Conservation (phyloP, 2,113 vertebrate species). For the Cygnus buccinator region DNA sequence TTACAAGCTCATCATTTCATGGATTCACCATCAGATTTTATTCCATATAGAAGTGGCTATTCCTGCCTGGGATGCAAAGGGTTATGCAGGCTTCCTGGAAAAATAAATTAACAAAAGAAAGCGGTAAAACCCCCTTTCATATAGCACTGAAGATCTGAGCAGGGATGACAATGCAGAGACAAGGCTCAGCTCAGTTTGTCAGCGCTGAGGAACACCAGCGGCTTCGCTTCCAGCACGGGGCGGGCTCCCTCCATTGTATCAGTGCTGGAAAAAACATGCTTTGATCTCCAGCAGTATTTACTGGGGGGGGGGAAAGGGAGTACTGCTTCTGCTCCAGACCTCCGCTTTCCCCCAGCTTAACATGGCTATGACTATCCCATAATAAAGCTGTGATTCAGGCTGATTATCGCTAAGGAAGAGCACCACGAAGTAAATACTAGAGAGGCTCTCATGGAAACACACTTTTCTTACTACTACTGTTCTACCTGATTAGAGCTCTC, state of each 20-base stretch:
- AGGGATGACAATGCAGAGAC: not conserved
- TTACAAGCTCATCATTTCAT: not conserved
- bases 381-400: not conserved
- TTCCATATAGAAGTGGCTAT: not conserved
- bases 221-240: not conserved
- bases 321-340: not conserved
- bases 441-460: conserved; percentile 3
- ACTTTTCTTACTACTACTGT: not conserved
- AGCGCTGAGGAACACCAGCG: not conserved
- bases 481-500: not conserved
- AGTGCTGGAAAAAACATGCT: not conserved
- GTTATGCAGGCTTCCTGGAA: not conserved
- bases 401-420: conserved; percentile 1
- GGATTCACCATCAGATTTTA: not conserved
- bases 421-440: not conserved
- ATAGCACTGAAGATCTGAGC: not conserved
- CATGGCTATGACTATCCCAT: not conserved
- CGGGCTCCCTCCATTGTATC: not conserved
- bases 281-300: not conserved
- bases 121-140: not conserved
- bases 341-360: not conserved
- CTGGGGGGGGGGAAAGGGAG: rapidly evolving
- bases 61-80: not conserved
- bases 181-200: not conserved
- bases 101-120: not conserved